phyloP scores from a whole-genome alignment of 1,140 invertebrate genomes.

The Ceratosolen solmsi region DNA sequence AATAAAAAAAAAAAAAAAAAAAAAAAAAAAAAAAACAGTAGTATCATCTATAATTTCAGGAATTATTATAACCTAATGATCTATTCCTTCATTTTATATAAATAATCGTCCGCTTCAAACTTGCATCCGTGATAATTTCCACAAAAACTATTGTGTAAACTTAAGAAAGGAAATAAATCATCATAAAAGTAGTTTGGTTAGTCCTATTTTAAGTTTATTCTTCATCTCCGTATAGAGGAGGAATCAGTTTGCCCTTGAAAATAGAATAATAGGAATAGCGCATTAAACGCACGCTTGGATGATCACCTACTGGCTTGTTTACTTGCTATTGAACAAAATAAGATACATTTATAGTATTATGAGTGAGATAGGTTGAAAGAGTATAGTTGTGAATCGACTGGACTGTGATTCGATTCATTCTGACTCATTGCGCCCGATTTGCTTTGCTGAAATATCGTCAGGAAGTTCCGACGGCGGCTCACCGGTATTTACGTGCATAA shows the following conservation, averaged over 20 bases:
- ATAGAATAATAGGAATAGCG: conserved; percentile 36
- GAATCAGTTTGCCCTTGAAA: conserved; percentile 36
- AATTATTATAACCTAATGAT: too few species aligned
- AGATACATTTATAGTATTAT: neutral
- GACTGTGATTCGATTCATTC: conserved; percentile 66
- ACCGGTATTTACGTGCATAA: neutral
- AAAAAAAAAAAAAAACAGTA: too few species aligned
- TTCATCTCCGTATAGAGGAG: neutral
- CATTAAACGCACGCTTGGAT: conserved; percentile 55
- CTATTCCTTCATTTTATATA: too few species aligned
- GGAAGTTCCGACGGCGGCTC: conserved; percentile 14
- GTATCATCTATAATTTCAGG: too few species aligned
- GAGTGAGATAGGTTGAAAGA: conserved; percentile 48
- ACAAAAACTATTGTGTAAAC: too few species aligned
- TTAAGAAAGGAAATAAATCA: neutral
- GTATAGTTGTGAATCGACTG: conserved; percentile 46
- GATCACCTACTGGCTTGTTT: conserved; percentile 58
- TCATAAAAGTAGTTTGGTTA: neutral
- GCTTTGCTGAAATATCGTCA: conserved; percentile 60
- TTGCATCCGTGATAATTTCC: too few species aligned
- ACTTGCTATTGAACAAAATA: neutral
- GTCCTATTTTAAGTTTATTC: neutral
- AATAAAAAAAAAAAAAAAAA: too few species aligned
- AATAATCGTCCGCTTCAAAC: too few species aligned
- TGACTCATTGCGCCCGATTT: conserved; percentile 65